Evolutionary conservation across 2,797 vertebrate species (phyloP).

Genomic region (Peromyscus melanophrys): DNA sequence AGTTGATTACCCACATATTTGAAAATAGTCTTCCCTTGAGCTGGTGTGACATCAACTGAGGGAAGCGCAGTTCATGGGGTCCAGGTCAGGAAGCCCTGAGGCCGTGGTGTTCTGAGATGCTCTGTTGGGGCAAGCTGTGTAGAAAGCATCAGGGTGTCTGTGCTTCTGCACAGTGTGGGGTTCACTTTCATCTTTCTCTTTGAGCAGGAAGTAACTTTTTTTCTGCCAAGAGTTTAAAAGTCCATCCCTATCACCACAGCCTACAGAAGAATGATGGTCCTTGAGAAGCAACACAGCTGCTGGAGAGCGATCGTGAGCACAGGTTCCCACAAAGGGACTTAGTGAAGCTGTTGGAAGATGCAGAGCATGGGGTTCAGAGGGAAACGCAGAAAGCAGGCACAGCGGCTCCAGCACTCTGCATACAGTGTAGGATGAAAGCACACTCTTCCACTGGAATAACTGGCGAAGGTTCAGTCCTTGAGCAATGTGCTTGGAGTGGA

Average conservation of each 20-base stretch:
- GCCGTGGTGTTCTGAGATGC: not conserved
- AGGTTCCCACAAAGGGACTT: conserved; percentile 60
- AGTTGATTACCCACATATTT: not conserved
- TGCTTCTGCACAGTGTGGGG: conserved; percentile 48
- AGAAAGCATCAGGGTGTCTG: not conserved
- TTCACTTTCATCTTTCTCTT: conserved; percentile 77
- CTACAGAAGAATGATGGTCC: conserved; percentile 74
- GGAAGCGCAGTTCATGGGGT: not conserved
- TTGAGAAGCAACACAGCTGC: conserved; percentile 70
- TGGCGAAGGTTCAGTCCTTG: conserved; percentile 46
- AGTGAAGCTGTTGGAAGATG: conserved; percentile 58
- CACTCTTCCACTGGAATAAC: not conserved
- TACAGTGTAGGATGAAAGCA: conserved; percentile 65
- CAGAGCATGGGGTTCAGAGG: conserved; percentile 61
- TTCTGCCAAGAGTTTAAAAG: conserved; percentile 79
- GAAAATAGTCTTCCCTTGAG: not conserved
- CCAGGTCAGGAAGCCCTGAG: not conserved
- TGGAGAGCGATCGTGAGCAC: not conserved
- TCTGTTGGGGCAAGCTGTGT: not conserved
- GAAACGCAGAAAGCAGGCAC: not conserved
- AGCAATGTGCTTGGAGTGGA: not conserved
- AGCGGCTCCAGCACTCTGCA: not conserved
- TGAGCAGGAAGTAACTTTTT: conserved; percentile 71
- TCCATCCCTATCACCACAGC: conserved; percentile 64
- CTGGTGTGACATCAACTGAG: not conserved